These are phyloP conservation scores for Daboia siamensis DNA, from an alignment of 2,113 vertebrate species.

Conservation along the genomic window DNA sequence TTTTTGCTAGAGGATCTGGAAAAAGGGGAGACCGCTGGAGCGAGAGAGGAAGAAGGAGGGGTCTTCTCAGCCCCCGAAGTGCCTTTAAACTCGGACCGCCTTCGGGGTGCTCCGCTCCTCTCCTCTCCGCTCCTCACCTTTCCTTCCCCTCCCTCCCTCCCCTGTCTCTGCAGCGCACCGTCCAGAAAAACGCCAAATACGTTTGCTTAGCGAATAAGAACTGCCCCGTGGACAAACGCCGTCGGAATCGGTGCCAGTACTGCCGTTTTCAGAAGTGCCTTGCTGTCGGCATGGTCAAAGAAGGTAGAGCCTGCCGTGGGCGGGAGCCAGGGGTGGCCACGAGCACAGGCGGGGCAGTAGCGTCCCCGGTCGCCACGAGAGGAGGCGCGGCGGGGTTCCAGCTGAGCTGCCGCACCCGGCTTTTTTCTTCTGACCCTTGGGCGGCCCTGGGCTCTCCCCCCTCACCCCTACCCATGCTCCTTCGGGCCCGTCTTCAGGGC, in stretches of 20 bases:
- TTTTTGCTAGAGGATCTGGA: conserved; percentile 68
- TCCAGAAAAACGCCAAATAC: conserved; percentile 98
- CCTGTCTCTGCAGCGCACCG: conserved; percentile 82
- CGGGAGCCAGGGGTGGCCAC: neutral
- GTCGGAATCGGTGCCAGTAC: conserved; percentile 93
- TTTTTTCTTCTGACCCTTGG: neutral
- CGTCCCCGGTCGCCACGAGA: neutral
- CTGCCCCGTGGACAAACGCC: conserved; percentile 95
- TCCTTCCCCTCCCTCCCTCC: neutral
- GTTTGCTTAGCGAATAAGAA: conserved; percentile 98
- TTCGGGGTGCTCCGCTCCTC: neutral
- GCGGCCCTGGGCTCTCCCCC: neutral
- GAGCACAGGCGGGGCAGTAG: no score
- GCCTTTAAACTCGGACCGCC: neutral
- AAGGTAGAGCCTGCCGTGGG: conserved; percentile 75
- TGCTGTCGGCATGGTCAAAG: conserved; percentile 97
- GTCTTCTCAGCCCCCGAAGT: neutral
- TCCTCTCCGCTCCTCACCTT: neutral
- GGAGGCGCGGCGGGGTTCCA: neutral
- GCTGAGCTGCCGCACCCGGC: neutral
- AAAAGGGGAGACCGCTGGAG: conserved; percentile 19
- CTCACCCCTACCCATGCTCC: neutral
- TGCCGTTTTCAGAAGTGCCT: conserved; percentile 97
- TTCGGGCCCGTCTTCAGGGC: neutral
- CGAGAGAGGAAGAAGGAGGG: neutral